Base-by-base conservation (phyloP, 2,888 invertebrate genomes). In the Vanessa cardui region DNA sequence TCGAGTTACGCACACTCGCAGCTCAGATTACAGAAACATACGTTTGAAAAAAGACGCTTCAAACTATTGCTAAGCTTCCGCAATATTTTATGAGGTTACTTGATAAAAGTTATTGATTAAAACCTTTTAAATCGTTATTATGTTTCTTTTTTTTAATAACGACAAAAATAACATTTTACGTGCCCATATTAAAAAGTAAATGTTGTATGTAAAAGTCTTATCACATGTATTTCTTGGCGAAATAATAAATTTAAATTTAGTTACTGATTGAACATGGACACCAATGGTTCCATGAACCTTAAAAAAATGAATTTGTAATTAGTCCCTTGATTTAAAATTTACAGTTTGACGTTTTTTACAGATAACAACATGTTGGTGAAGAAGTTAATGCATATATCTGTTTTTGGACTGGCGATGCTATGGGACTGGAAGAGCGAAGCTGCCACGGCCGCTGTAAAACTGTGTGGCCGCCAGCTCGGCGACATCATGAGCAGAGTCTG, bases 401-500 rank as follows among this genome's bases (percentile, higher is more conserved):
- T 90, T 69, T 74, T 89, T 72, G 83, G 83, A 68, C 83, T 82
- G 72, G 77, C 85, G 75, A 63, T 80, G 76, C 75, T 89, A 64
- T 85, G 83, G 81, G 81, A 81, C 26, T 73, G 78, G 73, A 75
- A 80, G 31, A 77, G 82, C 33, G 84, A 86, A 16, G 76, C 76
- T 49, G 90, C 88, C 18, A 76, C 86, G 47, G 72, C 85, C 4
- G 75, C 84, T n/a, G 81, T 88, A 69, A 89, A 88, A 71, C 80
- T 92, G 60, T 92, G 92, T 77, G 92, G 92, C 33, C 81, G 92
- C 21, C 83, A 85, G 67, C 88, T 92, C 71, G 85, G 91, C 71
- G 88, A 90, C 70, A 82, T 88, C 76, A 89, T 92, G 89, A 88
- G 86, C 79, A 81, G 83, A 69, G 86, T 92, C 69, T 93, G 91